Percentiles rank a stretch among this genome's conserved stretches.
Conservation (phyloP, 2,797 vertebrate genomes). For the Strix occidentalis region DNA sequence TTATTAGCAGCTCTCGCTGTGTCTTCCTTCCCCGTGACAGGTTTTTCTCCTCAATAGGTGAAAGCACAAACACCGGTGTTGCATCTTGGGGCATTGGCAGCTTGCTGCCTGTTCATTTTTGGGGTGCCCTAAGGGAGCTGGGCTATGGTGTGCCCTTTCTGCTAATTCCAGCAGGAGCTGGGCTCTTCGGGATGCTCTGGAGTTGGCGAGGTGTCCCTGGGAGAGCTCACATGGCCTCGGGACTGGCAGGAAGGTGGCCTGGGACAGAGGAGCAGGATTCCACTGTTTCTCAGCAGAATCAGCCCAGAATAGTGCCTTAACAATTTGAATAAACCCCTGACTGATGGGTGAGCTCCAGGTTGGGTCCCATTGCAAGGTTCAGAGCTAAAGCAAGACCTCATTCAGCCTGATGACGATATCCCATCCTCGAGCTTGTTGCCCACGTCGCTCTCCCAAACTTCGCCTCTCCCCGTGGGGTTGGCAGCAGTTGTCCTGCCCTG, state of each 20-base stretch:
- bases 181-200: background rate
- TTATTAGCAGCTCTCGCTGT: accelerated
- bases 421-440: background rate
- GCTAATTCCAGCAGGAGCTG: background rate
- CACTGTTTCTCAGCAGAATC: background rate
- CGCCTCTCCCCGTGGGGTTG: background rate
- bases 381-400: background rate
- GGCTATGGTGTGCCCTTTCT: background rate
- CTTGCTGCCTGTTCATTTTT: accelerated
- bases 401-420: background rate
- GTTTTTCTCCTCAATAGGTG: background rate
- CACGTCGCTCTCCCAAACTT: background rate
- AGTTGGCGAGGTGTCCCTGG: background rate
- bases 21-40: background rate
- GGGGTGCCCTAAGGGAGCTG: background rate
- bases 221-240: background rate
- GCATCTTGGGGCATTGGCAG: background rate
- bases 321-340: background rate
- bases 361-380: background rate
- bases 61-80: constrained; percentile 7
- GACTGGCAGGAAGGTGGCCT: background rate
- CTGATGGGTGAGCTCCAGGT: background rate
- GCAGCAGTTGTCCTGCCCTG: background rate
- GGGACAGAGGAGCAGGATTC: background rate
- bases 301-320: constrained; percentile 69